Evolutionary conservation across 1,140 invertebrate species (phyloP).

Genomic region (Drosophila pandora): DNA sequence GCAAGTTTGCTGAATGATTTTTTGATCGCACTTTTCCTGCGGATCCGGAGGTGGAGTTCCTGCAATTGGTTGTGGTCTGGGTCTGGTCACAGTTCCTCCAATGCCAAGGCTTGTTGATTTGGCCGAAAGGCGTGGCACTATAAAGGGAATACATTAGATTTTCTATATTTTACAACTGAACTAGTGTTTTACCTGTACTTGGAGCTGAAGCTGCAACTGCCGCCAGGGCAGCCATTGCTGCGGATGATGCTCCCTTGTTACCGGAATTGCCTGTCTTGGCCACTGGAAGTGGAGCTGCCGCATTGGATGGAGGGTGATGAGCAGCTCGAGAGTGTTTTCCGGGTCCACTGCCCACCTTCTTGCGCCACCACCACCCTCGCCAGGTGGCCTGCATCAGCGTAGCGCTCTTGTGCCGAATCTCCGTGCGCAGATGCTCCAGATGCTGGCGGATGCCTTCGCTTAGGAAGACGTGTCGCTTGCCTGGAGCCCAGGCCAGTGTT

Average conservation of each 20-base stretch:
- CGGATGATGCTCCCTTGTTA: constrained; percentile 55
- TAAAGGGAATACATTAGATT: background rate
- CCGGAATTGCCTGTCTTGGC: constrained; percentile 31
- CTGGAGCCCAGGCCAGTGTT: constrained; percentile 88
- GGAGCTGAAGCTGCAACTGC: constrained; percentile 62
- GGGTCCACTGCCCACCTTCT: constrained; percentile 87
- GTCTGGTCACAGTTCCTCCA: constrained; percentile 85
- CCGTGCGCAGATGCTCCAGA: constrained; percentile 91
- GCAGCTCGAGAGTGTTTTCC: constrained; percentile 36
- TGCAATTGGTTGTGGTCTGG: constrained; percentile 94
- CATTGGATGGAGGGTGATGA: constrained; percentile 21
- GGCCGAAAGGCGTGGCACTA: constrained; percentile 72
- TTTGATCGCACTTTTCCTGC: constrained; percentile 92
- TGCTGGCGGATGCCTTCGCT: constrained; percentile 96
- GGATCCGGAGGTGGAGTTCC: constrained; percentile 91
- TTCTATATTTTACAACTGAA: background rate
- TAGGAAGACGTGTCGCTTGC: constrained; percentile 96
- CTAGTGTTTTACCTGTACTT: constrained; percentile 35
- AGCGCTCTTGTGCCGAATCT: constrained; percentile 91
- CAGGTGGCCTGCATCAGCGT: constrained; percentile 91
- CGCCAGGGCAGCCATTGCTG: constrained; percentile 48
- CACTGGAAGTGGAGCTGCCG: constrained; percentile 26
- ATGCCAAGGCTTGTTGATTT: constrained; percentile 70
- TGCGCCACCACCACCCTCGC: constrained; percentile 90
- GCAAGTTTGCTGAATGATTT: constrained; percentile 95